A percentile compares a stretch with the other conserved stretches of the same genome.
Evolutionary conservation across 2,888 invertebrate genomes (phyloP).

Genomic region (Gasteruption jaculator): DNA sequence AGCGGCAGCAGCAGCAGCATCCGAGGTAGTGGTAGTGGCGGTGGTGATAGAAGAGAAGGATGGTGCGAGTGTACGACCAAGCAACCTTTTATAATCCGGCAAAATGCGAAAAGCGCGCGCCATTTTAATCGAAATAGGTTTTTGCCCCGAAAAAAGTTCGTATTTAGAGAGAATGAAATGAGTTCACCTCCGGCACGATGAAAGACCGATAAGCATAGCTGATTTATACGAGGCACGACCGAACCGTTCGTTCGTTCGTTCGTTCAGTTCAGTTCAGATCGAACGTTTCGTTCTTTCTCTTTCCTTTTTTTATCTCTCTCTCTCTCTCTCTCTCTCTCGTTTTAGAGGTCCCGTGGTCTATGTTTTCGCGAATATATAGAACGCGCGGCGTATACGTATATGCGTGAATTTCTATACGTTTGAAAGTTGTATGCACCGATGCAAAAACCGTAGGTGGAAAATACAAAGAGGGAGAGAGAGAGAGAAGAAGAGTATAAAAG

Average conservation of each 20-base stretch:
- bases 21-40: conserved; percentile 27
- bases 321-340: conserved; percentile 1
- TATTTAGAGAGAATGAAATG: conserved; percentile 51
- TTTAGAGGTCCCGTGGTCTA: conserved; percentile 1
- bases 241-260: conserved; percentile 32
- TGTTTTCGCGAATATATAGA: conserved; percentile 14
- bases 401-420: conserved; percentile 16
- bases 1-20: conserved; percentile 18
- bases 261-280: conserved; percentile 35
- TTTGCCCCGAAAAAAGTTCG: conserved; percentile 47
- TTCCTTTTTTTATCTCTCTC: not conserved
- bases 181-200: conserved; percentile 50
- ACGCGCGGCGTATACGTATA: conserved; percentile 22
- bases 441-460: conserved; percentile 14
- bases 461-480: conserved; percentile 11
- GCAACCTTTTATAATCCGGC: conserved; percentile 47
- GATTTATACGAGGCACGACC: conserved; percentile 48
- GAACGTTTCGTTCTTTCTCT: conserved; percentile 17
- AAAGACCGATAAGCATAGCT: conserved; percentile 52
- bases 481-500: too few species aligned
- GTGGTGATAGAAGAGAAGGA: conserved; percentile 17
- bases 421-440: conserved; percentile 13
- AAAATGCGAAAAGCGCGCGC: conserved; percentile 47
- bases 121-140: conserved; percentile 52
- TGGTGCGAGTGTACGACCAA: conserved; percentile 26